Evolutionary conservation across 2,797 vertebrate genomes (phyloP).

Genomic region (Apogon hyalosoma): DNA sequence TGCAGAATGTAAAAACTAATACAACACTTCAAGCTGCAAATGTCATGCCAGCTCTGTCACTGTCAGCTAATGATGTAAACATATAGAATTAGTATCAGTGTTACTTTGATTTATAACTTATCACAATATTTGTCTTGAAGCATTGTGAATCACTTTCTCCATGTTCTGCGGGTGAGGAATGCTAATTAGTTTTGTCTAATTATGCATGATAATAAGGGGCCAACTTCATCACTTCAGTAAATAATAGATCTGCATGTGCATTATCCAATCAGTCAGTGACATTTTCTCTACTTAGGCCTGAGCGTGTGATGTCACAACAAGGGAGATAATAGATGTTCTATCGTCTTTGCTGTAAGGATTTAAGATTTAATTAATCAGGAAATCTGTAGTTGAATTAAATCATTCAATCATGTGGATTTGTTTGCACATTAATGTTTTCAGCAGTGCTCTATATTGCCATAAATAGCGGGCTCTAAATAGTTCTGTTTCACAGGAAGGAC

Average conservation of each 20-base stretch:
- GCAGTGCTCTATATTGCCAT: not conserved
- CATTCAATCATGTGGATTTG: no score
- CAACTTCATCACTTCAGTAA: not conserved
- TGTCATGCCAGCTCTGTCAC: no score
- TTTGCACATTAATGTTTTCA: not conserved
- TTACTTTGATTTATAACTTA: no score
- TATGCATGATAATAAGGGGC: not conserved
- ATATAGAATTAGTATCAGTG: no score
- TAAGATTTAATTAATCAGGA: not conserved
- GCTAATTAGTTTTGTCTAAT: not conserved
- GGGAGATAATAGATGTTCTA: not conserved
- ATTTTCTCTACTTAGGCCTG: not conserved
- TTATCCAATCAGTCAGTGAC: not conserved
- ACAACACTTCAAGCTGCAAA: not conserved
- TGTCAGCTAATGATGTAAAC: no score
- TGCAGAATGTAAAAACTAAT: not conserved
- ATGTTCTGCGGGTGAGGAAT: not conserved
- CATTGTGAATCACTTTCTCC: not conserved
- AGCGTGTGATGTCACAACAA: not conserved
- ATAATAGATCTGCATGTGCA: constrained; percentile 16
- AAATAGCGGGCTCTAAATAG: constrained; percentile 17
- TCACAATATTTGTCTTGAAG: not conserved
- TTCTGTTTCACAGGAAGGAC: constrained; percentile 16
- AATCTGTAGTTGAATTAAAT: not conserved
- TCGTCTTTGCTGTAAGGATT: constrained; percentile 2